Evolutionary conservation across 2,888 invertebrate genomes (phyloP).

Genomic region (Eurois occulta): DNA sequence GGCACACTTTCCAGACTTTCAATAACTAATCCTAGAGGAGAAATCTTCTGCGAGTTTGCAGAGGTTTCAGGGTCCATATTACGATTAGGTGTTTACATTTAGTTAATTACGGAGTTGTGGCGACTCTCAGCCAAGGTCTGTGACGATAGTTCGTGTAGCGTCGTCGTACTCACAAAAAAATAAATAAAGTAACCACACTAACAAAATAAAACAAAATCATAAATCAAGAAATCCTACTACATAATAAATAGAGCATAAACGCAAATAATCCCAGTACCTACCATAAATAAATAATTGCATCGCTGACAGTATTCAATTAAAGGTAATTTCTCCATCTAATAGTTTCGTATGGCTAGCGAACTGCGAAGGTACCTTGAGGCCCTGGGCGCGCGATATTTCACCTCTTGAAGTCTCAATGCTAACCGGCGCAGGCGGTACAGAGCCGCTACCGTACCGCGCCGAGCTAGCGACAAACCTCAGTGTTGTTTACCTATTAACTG

Average conservation of each 20-base stretch:
- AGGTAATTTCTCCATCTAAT: slow-evolving; percentile 61
- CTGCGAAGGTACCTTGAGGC: slow-evolving; percentile 52
- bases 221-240: slow-evolving; percentile 8
- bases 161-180: background rate
- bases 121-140: background rate
- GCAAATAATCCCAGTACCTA: slow-evolving; percentile 22
- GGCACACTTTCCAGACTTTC: background rate
- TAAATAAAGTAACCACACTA: background rate
- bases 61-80: background rate
- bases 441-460: slow-evolving; percentile 63
- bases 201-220: background rate
- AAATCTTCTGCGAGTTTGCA: background rate
- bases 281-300: slow-evolving; percentile 56
- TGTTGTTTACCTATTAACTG: slow-evolving; percentile 49
- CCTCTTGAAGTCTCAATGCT: slow-evolving; percentile 77
- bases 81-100: background rate
- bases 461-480: slow-evolving; percentile 29
- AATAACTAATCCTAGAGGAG: background rate
- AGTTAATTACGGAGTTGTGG: background rate
- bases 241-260: slow-evolving; percentile 37
- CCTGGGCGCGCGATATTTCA: slow-evolving; percentile 69
- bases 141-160: background rate
- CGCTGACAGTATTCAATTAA: slow-evolving; percentile 61
- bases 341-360: slow-evolving; percentile 50
- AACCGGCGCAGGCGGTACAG: slow-evolving; percentile 60